Evolutionary conservation across 1,140 invertebrate species (phyloP).

Genomic region (Papilio polytes): DNA sequence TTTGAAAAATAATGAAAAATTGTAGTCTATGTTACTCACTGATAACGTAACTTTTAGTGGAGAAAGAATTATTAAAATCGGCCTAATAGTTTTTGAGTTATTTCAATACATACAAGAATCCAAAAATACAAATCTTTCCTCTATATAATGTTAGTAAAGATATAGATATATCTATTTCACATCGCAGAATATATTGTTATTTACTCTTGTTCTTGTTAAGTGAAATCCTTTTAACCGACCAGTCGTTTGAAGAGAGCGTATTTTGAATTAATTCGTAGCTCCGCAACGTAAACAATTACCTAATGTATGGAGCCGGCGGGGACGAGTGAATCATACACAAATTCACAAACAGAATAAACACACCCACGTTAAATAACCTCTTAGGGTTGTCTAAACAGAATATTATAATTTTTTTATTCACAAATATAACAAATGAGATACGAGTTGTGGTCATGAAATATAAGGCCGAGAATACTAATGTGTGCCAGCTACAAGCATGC

Average conservation of each 20-base stretch:
- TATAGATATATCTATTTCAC: too few species aligned
- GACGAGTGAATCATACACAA: conserved; percentile 12
- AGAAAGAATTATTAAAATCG: too few species aligned
- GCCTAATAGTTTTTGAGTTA: too few species aligned
- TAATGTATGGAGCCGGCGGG: background rate
- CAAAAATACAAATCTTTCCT: too few species aligned
- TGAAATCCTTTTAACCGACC: background rate
- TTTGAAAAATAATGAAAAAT: too few species aligned
- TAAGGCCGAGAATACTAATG: too few species aligned
- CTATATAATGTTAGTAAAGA: too few species aligned
- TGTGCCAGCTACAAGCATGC: too few species aligned
- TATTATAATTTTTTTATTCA: background rate
- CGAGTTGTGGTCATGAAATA: background rate
- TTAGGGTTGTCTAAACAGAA: background rate
- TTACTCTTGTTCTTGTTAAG: background rate
- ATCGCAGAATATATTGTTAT: background rate
- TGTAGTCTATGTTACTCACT: too few species aligned
- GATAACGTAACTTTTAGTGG: too few species aligned
- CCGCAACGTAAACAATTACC: conserved; percentile 2
- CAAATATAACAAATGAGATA: background rate
- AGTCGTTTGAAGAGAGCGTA: background rate
- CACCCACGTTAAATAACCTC: conserved; percentile 1
- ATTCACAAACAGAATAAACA: conserved; percentile 22
- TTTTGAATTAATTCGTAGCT: background rate
- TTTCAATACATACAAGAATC: too few species aligned